Evolutionary conservation across 2,888 invertebrate species (phyloP), one percentile per base, ranked within the genome.

Genomic region (Eustalomyia histrio): DNA sequence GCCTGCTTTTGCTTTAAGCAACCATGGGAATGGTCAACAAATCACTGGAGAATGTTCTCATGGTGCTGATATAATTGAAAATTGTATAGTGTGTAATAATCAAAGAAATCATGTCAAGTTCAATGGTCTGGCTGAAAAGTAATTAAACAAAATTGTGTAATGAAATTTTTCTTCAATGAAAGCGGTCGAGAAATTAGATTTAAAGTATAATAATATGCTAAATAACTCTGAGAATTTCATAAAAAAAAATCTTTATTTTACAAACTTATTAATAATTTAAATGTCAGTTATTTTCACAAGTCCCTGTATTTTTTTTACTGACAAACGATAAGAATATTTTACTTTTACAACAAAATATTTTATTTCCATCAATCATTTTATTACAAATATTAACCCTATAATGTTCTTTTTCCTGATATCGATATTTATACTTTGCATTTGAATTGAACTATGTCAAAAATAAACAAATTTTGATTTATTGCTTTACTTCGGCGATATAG

Each of bases 51-150:
- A 65, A 39, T 76, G 65, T 81, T 73, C 78, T 43, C 74, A 78
- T 76, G 78, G 65, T 14, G 29, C 10, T 14, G 64, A 63, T 12
- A 72, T 43, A 14, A 2, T 12, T 6, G 18, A 21, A 39, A 50
- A 72, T 57, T 76, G 76, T 61, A 17, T 17, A 0, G 58, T 64
- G 21, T 76, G 73, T 47, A 57, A 53, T n/a, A 58, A 61, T 21
- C 18, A 64, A 1, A n/a, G 35, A 5, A 65, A 92, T 3, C 91
- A 92, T 0, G 92, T 93, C 8, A 92, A 92, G 1, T 93, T 93
- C 83, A 92, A 92, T 86, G 92, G 92, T 86, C 91, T 92, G 43
- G 92, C 92, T 35, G 92, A 47, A 6, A 18, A 39, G 35, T 18
- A 29, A n/a, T 29, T 57, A 50, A 18, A 39, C 5, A 18, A 39